Evolutionary conservation across 2,888 invertebrate genomes (phyloP), one percentile per base, ranked within the genome.

Genomic region (Nipponacmea schrenckii): DNA sequence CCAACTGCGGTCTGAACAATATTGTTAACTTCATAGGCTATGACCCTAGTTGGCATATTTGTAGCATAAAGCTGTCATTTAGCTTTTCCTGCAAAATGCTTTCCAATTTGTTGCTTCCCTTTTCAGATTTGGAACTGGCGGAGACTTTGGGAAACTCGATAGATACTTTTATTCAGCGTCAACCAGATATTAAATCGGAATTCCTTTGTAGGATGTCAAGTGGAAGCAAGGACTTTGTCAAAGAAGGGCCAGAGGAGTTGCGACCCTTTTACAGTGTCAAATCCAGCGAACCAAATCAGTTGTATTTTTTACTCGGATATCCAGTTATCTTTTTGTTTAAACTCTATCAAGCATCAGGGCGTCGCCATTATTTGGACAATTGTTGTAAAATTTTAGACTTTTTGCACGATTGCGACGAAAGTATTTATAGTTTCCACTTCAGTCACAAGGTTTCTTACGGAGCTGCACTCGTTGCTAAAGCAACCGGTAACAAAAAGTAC

Each of bases 231-330:
- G 45, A 48, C 5, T 20, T 70, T 17, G 15, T 77, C 12, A 64
- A 72, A 5, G 62, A 72, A 3, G 44, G 64, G 10, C 77, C 76
- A 0, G 67, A 62, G 10, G 69, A 74, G 15, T 72, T 76, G 70
- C 70, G 72, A 48, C 76, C 73, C 31, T 77, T 77, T 56, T 77
- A 74, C 64, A 24, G 64, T 7, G 56, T 79, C 10, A 75, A 75
- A 64, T 68, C 64, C 48, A 70, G 69, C 26, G 50, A 64, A 15
- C 74, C 76, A 1, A 74, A 78, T 62, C 78, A 79, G 67, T 68
- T 78, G 4, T 79, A 77, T 64, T 78, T 77, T 67, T 74, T 77
- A 46, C 71, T 79, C 31, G 79, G 79, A 27, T 79, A 78, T 71
- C 74, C 74, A 64, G 76, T 69, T 14, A 77, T 78, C 27, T 79